Conservation (phyloP, 2,113 vertebrate species). For the Hemibagrus wyckioides region DNA sequence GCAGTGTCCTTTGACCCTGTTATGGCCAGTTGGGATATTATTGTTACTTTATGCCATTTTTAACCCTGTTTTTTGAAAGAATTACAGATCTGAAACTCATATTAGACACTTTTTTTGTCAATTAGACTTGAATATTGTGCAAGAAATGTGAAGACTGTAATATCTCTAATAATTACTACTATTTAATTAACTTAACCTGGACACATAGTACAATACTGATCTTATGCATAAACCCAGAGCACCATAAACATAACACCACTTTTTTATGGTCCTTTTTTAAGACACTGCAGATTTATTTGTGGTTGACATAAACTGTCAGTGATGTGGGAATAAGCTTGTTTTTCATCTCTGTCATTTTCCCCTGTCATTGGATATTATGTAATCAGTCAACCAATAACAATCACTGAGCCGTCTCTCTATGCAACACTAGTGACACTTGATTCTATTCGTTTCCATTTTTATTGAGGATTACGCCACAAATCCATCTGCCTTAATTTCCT, state of each 20-base stretch:
- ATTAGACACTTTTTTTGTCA: not conserved
- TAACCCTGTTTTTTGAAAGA: not conserved
- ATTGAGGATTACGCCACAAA: not conserved
- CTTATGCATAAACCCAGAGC: not conserved
- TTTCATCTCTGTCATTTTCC: not conserved
- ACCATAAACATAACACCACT: not conserved
- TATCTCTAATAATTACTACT: not conserved
- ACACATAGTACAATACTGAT: not conserved
- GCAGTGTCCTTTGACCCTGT: not conserved
- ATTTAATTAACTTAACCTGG: not conserved
- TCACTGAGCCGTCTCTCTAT: not conserved
- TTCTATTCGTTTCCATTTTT: not conserved
- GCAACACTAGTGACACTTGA: not conserved
- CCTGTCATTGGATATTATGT: not conserved
- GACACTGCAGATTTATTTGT: not conserved
- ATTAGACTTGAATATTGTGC: not conserved
- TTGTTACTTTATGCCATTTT: not conserved
- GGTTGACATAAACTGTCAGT: not conserved
- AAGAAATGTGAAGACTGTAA: not conserved
- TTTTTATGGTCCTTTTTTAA: not conserved
- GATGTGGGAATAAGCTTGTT: not conserved
- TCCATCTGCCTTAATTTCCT: not conserved
- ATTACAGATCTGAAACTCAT: not conserved
- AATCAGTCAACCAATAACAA: not conserved
- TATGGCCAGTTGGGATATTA: not conserved